phyloP scores from a whole-genome alignment of 2,113 vertebrate genomes.

The Baryphthengus martii region DNA sequence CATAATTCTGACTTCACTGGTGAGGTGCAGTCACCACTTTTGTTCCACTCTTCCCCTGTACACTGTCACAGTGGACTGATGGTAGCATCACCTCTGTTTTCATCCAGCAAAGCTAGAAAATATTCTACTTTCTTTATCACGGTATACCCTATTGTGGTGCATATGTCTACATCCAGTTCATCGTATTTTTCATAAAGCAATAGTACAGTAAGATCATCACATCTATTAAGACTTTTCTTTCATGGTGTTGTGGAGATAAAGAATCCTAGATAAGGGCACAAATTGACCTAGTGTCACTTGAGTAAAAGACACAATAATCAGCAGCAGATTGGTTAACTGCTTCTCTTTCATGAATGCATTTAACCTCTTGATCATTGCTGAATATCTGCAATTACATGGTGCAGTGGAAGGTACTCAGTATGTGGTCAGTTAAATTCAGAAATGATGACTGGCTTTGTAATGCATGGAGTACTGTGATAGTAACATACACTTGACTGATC shows the following conservation, averaged over 20 bases:
- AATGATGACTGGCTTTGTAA: background rate
- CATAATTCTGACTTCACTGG: background rate
- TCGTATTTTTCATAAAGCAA: background rate
- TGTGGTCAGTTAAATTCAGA: background rate
- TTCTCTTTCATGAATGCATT: background rate
- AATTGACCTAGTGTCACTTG: background rate
- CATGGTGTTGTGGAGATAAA: background rate
- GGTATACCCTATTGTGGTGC: background rate
- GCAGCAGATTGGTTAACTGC: background rate
- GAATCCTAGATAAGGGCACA: background rate
- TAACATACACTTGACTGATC: background rate
- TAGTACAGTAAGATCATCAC: background rate
- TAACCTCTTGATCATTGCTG: background rate
- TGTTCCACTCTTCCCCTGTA: background rate
- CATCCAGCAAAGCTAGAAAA: background rate
- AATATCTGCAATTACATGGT: background rate
- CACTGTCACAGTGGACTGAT: background rate
- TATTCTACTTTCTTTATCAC: background rate
- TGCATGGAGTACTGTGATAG: background rate
- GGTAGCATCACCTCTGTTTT: background rate
- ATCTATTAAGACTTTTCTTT: background rate
- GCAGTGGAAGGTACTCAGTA: background rate
- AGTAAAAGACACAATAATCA: background rate
- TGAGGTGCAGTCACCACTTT: fast-evolving
- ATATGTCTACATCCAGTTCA: background rate